phyloP scores from a whole-genome alignment of 30 jellyfish, hydroid and myxozoan species.

The Aurelia aurita region DNA sequence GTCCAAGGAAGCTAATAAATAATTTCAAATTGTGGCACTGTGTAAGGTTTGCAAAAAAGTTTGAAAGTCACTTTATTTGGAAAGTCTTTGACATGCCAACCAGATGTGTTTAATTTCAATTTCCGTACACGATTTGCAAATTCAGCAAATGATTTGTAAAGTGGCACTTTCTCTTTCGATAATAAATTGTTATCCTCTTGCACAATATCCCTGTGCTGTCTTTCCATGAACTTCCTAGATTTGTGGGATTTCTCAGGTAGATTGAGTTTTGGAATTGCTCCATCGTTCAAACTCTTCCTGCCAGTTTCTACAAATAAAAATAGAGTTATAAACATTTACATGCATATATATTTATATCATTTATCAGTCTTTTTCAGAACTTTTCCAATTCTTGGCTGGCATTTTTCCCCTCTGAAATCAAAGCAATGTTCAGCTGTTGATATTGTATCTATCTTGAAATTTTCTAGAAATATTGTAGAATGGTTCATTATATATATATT shows the following conservation, averaged over 20 bases:
- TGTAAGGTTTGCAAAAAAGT: too few species aligned
- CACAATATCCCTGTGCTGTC: not conserved
- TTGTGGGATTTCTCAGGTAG: slow-evolving; percentile 14
- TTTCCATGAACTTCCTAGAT: not conserved
- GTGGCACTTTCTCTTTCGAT: not conserved
- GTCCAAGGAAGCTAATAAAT: too few species aligned
- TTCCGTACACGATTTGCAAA: not conserved
- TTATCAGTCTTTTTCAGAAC: too few species aligned
- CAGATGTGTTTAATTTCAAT: slow-evolving; percentile 13
- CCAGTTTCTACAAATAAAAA: slow-evolving; percentile 8
- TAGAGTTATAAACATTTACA: not conserved
- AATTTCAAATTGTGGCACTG: too few species aligned
- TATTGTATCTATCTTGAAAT: too few species aligned
- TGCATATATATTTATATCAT: not conserved
- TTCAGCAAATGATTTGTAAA: not conserved
- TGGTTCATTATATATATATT: too few species aligned
- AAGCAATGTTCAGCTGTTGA: too few species aligned
- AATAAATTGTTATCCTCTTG: not conserved
- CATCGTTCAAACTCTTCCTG: not conserved
- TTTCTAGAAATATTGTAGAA: too few species aligned
- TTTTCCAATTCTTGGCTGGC: too few species aligned
- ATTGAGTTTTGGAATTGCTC: slow-evolving; percentile 10
- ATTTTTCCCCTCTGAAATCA: too few species aligned
- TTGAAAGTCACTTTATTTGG: too few species aligned
- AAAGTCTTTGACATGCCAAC: not conserved